Evolutionary conservation across 2,888 invertebrate genomes (phyloP).

Genomic region (Apamea epomidion): DNA sequence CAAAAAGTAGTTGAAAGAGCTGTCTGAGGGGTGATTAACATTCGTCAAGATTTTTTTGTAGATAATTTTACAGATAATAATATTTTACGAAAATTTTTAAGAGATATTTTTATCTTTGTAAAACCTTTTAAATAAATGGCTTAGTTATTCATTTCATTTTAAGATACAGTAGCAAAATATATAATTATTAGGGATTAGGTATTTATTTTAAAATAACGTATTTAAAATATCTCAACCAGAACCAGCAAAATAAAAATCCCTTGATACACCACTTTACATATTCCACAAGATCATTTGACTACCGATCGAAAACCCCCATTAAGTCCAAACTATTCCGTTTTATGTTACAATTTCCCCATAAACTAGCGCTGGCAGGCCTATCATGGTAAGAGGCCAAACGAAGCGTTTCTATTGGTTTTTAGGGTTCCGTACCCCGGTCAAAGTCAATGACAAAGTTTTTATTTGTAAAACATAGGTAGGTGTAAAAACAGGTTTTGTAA

Average conservation of each 20-base stretch:
- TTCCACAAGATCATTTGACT: conserved; percentile 26
- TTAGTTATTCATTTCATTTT: not conserved
- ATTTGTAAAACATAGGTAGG: too few species aligned
- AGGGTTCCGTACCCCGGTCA: not conserved
- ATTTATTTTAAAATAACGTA: not conserved
- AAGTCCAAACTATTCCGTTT: conserved; percentile 66
- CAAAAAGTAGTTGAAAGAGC: not conserved
- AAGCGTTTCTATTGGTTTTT: conserved; percentile 58
- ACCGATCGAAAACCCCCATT: conserved; percentile 47
- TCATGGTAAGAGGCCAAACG: conserved; percentile 64
- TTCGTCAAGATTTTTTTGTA: not conserved
- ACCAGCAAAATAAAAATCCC: not conserved
- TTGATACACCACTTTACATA: conserved; percentile 18
- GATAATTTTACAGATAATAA: too few species aligned
- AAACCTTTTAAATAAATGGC: not conserved
- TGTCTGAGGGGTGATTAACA: not conserved
- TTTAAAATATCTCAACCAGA: not conserved
- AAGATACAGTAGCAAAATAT: not conserved
- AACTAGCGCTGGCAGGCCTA: conserved; percentile 74
- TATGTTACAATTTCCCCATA: conserved; percentile 79
- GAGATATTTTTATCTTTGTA: not conserved
- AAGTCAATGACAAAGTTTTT: not conserved
- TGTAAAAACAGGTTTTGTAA: too few species aligned
- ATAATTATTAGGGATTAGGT: not conserved
- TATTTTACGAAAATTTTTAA: not conserved